Conservation (phyloP, 2,888 invertebrate genomes). For the Trissolcus japonicus region DNA sequence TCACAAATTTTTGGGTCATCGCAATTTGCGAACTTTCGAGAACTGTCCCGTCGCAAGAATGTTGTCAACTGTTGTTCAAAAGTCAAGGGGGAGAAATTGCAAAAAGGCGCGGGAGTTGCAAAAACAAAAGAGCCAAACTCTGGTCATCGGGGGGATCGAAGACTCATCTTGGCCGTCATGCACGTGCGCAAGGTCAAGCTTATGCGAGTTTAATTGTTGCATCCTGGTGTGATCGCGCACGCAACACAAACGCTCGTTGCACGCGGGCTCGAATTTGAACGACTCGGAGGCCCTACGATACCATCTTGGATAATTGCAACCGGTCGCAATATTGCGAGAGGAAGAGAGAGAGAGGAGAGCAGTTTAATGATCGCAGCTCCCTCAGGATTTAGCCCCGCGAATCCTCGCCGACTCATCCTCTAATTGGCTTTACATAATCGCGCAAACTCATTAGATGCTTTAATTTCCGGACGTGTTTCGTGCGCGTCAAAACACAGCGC, state of each 20-base stretch:
- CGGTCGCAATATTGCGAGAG: slow-evolving; percentile 20
- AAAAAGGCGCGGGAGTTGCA: too few species aligned
- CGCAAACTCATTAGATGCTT: too few species aligned
- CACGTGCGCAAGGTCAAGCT: slow-evolving; percentile 52
- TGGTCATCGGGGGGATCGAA: too few species aligned
- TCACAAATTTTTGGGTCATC: slow-evolving; percentile 47
- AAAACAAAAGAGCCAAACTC: too few species aligned
- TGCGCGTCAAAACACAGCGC: not conserved
- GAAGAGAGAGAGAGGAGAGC: too few species aligned
- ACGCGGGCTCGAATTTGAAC: slow-evolving; percentile 54
- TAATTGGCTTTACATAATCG: not conserved
- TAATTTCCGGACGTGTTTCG: not conserved
- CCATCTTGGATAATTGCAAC: slow-evolving; percentile 41
- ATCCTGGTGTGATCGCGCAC: slow-evolving; percentile 31
- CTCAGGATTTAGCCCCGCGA: slow-evolving; percentile 10
- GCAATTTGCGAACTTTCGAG: slow-evolving; percentile 47
- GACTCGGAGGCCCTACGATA: slow-evolving; percentile 22
- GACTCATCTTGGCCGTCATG: slow-evolving; percentile 23
- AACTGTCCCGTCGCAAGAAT: not conserved
- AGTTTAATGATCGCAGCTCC: slow-evolving; percentile 16
- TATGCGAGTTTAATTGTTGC: slow-evolving; percentile 58
- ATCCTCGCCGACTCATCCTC: slow-evolving; percentile 1
- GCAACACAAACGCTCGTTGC: slow-evolving; percentile 53
- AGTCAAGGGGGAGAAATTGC: too few species aligned
- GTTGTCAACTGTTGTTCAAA: too few species aligned